Evolutionary conservation across 2,888 invertebrate genomes (phyloP).

Genomic region (Oscheius sp.): DNA sequence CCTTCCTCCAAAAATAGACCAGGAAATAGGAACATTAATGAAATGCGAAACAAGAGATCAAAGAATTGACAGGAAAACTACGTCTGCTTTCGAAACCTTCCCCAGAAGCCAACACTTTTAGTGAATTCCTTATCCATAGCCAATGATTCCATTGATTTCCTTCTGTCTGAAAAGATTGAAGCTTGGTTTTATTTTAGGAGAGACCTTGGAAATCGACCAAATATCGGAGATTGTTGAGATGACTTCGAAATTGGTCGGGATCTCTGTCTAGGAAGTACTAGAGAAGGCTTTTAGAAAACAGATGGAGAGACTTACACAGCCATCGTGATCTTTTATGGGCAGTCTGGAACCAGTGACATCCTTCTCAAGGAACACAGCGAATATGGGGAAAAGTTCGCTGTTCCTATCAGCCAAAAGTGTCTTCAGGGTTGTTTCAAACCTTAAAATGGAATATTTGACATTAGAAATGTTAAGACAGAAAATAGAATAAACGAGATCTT

Average conservation of each 20-base stretch:
- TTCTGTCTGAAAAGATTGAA: neutral
- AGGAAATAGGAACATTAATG: no score
- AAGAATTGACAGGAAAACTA: neutral
- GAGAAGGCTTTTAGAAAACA: neutral
- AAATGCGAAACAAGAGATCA: no score
- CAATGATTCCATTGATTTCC: neutral
- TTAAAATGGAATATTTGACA: neutral
- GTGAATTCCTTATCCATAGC: neutral
- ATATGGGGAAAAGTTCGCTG: slow-evolving; percentile 12
- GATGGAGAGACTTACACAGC: slow-evolving; percentile 2
- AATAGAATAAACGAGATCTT: neutral
- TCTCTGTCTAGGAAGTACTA: slow-evolving; percentile 28
- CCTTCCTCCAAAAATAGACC: no score
- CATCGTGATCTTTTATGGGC: slow-evolving; percentile 2
- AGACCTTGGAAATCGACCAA: slow-evolving; percentile 21
- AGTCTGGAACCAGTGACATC: neutral
- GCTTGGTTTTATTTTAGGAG: neutral
- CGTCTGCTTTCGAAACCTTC: neutral
- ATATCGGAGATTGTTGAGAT: slow-evolving; percentile 21
- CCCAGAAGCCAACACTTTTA: neutral
- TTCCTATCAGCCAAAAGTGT: slow-evolving; percentile 22
- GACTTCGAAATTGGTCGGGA: slow-evolving; percentile 16
- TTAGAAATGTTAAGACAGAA: neutral
- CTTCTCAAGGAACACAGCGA: slow-evolving; percentile 3
- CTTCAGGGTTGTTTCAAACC: slow-evolving; percentile 28